These are phyloP conservation scores for Platycnemis pennipes DNA, from an alignment of 2,888 invertebrate species.

Conservation along the genomic window DNA sequence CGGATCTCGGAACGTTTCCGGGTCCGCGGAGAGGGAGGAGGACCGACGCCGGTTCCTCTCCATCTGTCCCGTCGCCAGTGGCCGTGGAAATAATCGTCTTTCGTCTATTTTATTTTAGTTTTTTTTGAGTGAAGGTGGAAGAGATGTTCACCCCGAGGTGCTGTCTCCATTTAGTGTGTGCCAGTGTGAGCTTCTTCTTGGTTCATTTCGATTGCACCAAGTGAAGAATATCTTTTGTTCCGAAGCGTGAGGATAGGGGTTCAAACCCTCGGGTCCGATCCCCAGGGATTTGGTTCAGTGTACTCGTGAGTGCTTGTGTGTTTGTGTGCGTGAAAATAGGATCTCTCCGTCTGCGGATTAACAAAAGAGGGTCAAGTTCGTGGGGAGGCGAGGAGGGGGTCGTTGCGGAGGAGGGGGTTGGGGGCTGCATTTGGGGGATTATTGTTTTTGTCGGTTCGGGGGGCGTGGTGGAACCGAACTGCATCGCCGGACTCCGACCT, in stretches of 20 bases:
- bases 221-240: not conserved
- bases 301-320: not conserved
- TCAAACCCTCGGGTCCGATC: not conserved
- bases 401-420: not conserved
- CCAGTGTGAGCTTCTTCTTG: not conserved
- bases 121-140: not conserved
- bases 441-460: too few species aligned
- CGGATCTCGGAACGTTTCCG: not conserved
- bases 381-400: not conserved
- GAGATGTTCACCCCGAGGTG: not conserved
- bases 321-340: not conserved
- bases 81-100: not conserved
- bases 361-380: not conserved
- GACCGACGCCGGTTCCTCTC: not conserved
- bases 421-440: not conserved
- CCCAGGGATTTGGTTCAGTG: too few species aligned
- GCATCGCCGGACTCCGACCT: not conserved
- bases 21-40: not conserved
- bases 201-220: not conserved
- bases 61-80: not conserved
- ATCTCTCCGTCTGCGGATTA: not conserved
- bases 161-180: not conserved
- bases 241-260: not conserved
- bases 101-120: not conserved
- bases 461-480: not conserved